Conservation (phyloP, 2,113 vertebrate species). For the Plotosus lineatus region DNA sequence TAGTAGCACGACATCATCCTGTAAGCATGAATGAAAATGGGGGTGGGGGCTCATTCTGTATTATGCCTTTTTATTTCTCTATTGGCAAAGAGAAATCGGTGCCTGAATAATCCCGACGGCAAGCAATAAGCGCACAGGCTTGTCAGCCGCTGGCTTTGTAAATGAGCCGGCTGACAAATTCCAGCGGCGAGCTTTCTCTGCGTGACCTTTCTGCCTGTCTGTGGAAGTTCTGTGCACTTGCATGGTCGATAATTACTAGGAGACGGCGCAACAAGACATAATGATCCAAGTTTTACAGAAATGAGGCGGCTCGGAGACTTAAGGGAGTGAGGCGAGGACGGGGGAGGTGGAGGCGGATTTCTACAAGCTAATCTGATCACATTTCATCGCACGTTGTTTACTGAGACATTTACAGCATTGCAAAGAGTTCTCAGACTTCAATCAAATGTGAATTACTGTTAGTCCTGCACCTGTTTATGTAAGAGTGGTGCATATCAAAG, state of each 20-base stretch:
- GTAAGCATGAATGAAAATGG: background rate
- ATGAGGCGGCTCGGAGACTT: slow-evolving; percentile 24
- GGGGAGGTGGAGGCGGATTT: background rate
- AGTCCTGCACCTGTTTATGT: background rate
- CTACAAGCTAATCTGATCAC: slow-evolving; percentile 17
- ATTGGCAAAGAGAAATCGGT: slow-evolving; percentile 26
- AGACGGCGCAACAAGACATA: slow-evolving; percentile 35
- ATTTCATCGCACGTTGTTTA: slow-evolving; percentile 12
- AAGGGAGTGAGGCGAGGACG: background rate
- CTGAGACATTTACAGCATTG: background rate
- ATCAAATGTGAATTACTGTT: background rate
- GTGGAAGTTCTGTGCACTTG: slow-evolving; percentile 36
- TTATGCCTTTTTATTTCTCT: slow-evolving; percentile 12
- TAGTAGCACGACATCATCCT: background rate
- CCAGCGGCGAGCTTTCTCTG: slow-evolving; percentile 39
- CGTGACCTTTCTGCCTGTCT: slow-evolving; percentile 53
- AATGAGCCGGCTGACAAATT: slow-evolving; percentile 50
- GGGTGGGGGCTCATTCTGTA: background rate
- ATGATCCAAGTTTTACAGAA: slow-evolving; percentile 42
- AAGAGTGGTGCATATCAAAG: background rate
- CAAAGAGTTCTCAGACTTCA: background rate
- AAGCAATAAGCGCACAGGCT: slow-evolving; percentile 25
- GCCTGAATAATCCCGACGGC: slow-evolving; percentile 21
- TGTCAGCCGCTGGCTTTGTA: slow-evolving; percentile 28
- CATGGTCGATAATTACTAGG: slow-evolving; percentile 55